phyloP scores from a whole-genome alignment of 2,888 invertebrate species.

The Hermaeophaga mercurialis region DNA sequence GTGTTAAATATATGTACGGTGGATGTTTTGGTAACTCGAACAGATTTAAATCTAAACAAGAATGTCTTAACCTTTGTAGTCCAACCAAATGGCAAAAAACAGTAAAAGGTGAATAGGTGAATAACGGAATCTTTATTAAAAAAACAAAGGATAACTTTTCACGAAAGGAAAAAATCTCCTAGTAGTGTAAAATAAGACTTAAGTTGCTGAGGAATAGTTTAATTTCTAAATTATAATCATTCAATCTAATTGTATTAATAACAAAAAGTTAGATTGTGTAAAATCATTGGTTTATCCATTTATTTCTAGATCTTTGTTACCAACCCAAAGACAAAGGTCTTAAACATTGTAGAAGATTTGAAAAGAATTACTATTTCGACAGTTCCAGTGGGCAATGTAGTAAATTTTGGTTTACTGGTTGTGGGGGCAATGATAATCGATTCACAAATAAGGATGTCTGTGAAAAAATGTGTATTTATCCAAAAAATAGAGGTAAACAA shows the following conservation, averaged over 20 bases:
- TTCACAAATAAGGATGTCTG: constrained; percentile 22
- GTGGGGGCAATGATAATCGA: constrained; percentile 30
- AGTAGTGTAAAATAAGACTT: too few species aligned
- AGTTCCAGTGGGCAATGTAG: constrained; percentile 13
- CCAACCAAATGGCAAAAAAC: background rate
- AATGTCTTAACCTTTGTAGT: constrained; percentile 28
- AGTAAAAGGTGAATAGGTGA: constrained; percentile 10
- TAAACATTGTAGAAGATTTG: constrained; percentile 3
- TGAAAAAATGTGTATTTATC: constrained; percentile 20
- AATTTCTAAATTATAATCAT: too few species aligned
- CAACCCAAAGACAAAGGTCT: constrained; percentile 16
- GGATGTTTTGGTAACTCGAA: constrained; percentile 33
- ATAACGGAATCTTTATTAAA: too few species aligned
- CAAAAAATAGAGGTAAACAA: constrained; percentile 15
- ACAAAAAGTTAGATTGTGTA: too few species aligned
- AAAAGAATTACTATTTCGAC: constrained; percentile 16
- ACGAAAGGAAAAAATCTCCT: too few species aligned
- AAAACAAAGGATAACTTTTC: too few species aligned
- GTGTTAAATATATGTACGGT: constrained; percentile 26
- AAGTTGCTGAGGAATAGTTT: too few species aligned
- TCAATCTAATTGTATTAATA: too few species aligned
- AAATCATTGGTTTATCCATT: too few species aligned
- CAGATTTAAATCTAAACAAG: constrained; percentile 25
- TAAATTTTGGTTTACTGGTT: constrained; percentile 30
- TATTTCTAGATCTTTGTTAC: constrained; percentile 16